Conservation (phyloP, 2,113 vertebrate species). For the Heterotilapia buettikoferi region DNA sequence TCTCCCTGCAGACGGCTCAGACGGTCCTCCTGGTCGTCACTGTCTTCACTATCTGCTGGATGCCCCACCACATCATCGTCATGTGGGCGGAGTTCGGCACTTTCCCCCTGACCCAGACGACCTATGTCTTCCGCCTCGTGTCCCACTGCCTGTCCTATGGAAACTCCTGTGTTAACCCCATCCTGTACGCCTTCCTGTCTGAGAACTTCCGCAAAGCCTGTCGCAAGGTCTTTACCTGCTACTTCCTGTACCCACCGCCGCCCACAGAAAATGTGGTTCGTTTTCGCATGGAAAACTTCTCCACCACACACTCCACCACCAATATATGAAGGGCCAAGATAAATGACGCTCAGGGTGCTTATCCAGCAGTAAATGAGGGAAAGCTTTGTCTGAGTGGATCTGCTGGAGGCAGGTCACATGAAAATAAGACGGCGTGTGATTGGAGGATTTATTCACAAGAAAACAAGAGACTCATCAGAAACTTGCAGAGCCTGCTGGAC, state of each 20-base stretch:
- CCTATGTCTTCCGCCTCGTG: conserved; percentile 78
- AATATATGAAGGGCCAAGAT: background rate
- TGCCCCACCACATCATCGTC: conserved; percentile 80
- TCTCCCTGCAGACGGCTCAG: conserved; percentile 73
- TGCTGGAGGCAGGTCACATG: background rate
- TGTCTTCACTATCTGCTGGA: conserved; percentile 79
- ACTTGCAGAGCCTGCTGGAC: background rate
- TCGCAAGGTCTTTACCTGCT: conserved; percentile 67
- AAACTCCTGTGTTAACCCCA: conserved; percentile 81
- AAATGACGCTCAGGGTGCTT: background rate
- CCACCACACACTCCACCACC: conserved; percentile 73
- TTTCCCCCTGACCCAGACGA: conserved; percentile 74
- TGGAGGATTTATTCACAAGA: background rate
- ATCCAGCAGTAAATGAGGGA: background rate
- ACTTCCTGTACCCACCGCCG: conserved; percentile 5
- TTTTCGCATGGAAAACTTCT: conserved; percentile 76
- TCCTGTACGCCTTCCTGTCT: conserved; percentile 81
- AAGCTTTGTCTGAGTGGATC: background rate
- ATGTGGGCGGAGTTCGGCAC: conserved; percentile 82
- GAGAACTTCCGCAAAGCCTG: conserved; percentile 81
- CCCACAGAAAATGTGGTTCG: conserved; percentile 56
- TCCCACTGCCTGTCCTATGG: conserved; percentile 80
- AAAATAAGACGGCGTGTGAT: background rate
- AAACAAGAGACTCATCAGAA: background rate
- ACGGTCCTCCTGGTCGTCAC: conserved; percentile 75